Base-by-base conservation (phyloP, 1,140 invertebrate species). In the Aradophagus sp. region DNA sequence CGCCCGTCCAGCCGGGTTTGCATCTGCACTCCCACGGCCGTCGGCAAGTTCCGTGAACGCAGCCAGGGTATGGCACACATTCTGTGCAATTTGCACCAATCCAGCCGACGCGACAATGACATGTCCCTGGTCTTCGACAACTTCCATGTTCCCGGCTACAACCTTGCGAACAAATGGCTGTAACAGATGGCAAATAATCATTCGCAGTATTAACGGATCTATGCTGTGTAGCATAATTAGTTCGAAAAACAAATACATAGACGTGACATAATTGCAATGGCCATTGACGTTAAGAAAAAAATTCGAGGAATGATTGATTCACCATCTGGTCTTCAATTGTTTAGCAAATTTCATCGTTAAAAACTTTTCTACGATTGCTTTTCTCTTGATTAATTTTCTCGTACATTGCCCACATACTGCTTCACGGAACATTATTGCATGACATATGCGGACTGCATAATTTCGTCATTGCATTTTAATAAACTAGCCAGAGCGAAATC, bases 1-100 rank as follows among this genome's bases (percentile, higher is more conserved):
- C 93, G 39, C 93, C 94, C 12, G 93, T 92, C 93, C 93, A 96
- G 35, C 94, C 94, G 0, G 90, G 88, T 63, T 91, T 87, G 80
- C 95, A 96, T 74, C 91, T 90, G 79, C 95, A 96, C 77, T 95
- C 93, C 93, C 93, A 96, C n/a, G 94, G 93, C 16, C 90, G 87
- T 75, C 90, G 91, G 79, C 95, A 97, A 27, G 89, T 87, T 10
- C 95, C 95, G 80, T 96, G 91, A 23, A 91, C 90, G 77, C 94
- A 96, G 32, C 93, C 94, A 0, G 94, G 94, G 83, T 96, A 96
- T 0, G 90, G 87, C 55, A 92, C 91, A 80, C 95, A 97, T 79
- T 93, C 89, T 32, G 92, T 89, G 78, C 95, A 97, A 65, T 91
- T 90, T 1, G 87, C 80, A 1, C 95, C 95, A 31, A 89, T 93